A percentile compares a stretch with the other conserved stretches of the same genome.
Conservation (phyloP, 2,888 invertebrate genomes). For the Heliconius sara region DNA sequence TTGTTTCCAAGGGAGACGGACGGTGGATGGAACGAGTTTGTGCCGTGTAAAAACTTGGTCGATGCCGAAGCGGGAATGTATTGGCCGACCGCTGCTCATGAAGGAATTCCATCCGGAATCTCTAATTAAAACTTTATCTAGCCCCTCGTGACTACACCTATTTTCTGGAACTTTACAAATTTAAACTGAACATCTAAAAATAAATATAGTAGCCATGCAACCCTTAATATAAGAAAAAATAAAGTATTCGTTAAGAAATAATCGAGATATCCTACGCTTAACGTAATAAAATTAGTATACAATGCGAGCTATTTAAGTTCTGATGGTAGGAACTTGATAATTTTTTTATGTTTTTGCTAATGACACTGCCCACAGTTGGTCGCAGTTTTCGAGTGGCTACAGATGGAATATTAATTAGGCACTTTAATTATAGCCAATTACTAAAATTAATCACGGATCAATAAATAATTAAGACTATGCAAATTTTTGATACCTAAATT, state of each 20-base stretch:
- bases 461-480: constrained; percentile 24
- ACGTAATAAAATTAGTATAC: constrained; percentile 8
- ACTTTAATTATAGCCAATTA: constrained; percentile 39
- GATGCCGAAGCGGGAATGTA: constrained; percentile 78
- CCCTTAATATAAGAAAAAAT: not conserved
- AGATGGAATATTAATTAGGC: constrained; percentile 43
- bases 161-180: constrained; percentile 16
- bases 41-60: constrained; percentile 72
- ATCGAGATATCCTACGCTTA: not conserved
- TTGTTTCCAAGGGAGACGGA: constrained; percentile 59
- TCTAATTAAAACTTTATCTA: constrained; percentile 84
- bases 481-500: constrained; percentile 13
- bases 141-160: constrained; percentile 48
- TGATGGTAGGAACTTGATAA: constrained; percentile 25
- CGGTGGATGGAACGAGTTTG: constrained; percentile 71
- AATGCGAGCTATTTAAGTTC: constrained; percentile 26
- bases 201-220: not conserved
- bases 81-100: constrained; percentile 66
- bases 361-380: constrained; percentile 32
- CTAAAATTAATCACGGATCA: constrained; percentile 33
- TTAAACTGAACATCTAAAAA: not conserved
- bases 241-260: not conserved
- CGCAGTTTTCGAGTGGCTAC: constrained; percentile 38
- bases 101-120: constrained; percentile 80
- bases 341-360: constrained; percentile 29